Evolutionary conservation across 2,113 vertebrate genomes (phyloP).

Genomic region (Morone chrysops): DNA sequence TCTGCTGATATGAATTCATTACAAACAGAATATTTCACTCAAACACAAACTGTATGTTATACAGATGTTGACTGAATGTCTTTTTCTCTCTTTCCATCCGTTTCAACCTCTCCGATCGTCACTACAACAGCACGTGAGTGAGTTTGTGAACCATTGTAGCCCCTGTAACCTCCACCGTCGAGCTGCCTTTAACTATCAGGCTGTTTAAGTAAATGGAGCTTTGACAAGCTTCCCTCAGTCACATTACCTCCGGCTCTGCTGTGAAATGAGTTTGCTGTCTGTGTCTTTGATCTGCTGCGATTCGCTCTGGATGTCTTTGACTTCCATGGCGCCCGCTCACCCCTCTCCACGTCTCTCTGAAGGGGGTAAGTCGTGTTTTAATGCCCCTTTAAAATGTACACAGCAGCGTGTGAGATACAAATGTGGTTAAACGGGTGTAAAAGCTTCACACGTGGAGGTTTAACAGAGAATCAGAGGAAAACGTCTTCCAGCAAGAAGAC

Average conservation of each 20-base stretch:
- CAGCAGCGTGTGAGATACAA: constrained; percentile 74
- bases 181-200: constrained; percentile 82
- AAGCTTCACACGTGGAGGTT: background rate
- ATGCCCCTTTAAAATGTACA: constrained; percentile 73
- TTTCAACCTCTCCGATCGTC: constrained; percentile 36
- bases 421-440: constrained; percentile 38
- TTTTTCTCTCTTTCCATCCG: constrained; percentile 85
- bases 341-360: constrained; percentile 87
- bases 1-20: no score
- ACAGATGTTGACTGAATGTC: background rate
- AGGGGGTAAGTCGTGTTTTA: constrained; percentile 91
- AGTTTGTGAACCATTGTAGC: constrained; percentile 85
- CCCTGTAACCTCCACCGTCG: constrained; percentile 82
- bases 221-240: constrained; percentile 90
- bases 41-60: no score
- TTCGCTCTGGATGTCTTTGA: constrained; percentile 39
- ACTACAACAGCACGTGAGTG: constrained; percentile 78
- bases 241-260: constrained; percentile 90
- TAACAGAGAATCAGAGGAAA: background rate
- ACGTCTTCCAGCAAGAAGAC: constrained; percentile 4
- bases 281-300: constrained; percentile 54
- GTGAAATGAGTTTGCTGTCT: constrained; percentile 94
- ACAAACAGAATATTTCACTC: no score
- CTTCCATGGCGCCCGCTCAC: constrained; percentile 87
- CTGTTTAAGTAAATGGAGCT: constrained; percentile 90